Evolutionary conservation across 2,888 invertebrate genomes (phyloP), one percentile per base, ranked within the genome.

Genomic region (Eupeodes luniger): DNA sequence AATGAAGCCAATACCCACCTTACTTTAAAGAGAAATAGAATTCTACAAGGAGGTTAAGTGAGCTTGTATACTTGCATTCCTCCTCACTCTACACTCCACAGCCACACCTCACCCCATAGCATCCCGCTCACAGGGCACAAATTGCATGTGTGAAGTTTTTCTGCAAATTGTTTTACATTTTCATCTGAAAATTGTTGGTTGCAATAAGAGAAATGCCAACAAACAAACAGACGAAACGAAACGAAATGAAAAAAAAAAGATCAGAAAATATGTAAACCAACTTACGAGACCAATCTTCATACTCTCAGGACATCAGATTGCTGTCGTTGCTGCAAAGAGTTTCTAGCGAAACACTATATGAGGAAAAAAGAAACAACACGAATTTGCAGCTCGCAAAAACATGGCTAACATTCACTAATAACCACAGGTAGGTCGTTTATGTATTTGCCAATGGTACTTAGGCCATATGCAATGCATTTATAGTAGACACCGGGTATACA

Each of bases 111-210:
- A 34, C 53, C 40, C 40, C 40, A 40, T 4, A 5, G 40, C 7
- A 7, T 40, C 40, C 40, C 62, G 6, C 19, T 34, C 44, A 14
- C 34, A 64, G 44, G 10, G 44, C 67, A 83, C 83, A 70, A 53
- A 70, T 40, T 55, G 55, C 40, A 70, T 70, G 76, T 82, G 87
- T 76, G 64, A 76, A 76, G 66, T 72, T 77, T 36, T 75, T 44
- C 74, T 64, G 75, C 47, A 85, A 77, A 81, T 81, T 79, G 75
- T 86, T 82, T 86, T 79, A 86, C 79, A 86, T 79, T 75, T 81
- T 62, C 78, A 74, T 81, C 44, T 57, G 19, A 74, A 75, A 62
- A 49, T 69, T 85, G 10, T 74, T 19, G 49, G 59, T 55, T 81
- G 36, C 81, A 67, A 53, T 14, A 57, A 47, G 40, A 72, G 51